These are phyloP conservation scores for Prunella himalayana DNA, from an alignment of 2,113 vertebrate species.

Conservation along the genomic window DNA sequence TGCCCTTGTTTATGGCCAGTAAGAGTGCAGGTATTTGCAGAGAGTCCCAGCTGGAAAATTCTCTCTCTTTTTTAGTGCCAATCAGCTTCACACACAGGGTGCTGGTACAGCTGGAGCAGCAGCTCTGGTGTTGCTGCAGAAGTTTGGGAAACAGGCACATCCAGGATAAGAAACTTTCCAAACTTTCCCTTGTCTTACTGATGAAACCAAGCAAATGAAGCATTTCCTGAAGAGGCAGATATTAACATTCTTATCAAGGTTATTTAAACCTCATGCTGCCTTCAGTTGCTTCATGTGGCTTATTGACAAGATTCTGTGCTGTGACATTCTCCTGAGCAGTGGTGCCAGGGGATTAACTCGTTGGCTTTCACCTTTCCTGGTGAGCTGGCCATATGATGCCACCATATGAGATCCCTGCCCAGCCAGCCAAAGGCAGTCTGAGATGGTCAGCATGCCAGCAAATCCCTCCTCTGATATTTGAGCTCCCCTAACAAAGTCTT, in stretches of 20 bases:
- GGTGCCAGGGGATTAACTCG: background rate
- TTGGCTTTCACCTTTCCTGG: background rate
- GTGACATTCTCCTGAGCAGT: background rate
- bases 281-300: background rate
- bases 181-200: background rate
- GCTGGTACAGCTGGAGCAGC: background rate
- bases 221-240: background rate
- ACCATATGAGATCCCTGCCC: background rate
- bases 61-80: background rate
- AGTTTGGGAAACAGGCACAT: background rate
- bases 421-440: background rate
- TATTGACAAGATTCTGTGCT: background rate
- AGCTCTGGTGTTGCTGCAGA: rapidly evolving
- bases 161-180: background rate
- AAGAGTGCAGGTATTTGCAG: background rate
- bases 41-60: background rate
- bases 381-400: background rate
- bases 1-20: background rate
- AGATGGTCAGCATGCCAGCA: background rate
- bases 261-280: rapidly evolving
- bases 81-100: rapidly evolving
- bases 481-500: background rate
- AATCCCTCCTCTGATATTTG: background rate
- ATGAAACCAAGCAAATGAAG: background rate
- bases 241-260: background rate